Base-by-base conservation (phyloP, 2,113 vertebrate species). In the Ibidorhyncha struthersii region DNA sequence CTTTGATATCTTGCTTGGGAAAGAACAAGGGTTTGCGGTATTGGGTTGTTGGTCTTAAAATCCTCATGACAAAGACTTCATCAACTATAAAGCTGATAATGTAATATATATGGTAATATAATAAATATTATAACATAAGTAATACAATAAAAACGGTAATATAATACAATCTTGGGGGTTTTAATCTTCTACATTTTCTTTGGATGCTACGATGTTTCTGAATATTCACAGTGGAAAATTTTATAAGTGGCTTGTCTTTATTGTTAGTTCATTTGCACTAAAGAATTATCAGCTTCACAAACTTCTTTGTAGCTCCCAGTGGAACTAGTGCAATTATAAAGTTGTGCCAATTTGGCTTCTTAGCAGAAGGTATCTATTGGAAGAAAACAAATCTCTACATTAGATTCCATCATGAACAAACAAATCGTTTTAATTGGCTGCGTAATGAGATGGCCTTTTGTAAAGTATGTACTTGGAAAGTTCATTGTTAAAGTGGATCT, bases 271-370 rank as follows among this genome's bases (percentile, higher is more conserved):
- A 79, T 94, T 92, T 93, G 87, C 93, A 96, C 94, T 98, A 96
- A 98, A 97, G 97, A 97, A 97, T 95, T 98, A 97, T 91, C 97
- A 96, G 91, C 95, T 95, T 97, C 96, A 97, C 98, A 97, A 98
- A 98, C 94, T 97, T 98, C 97, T 97, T 97, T 98, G 95, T 96
- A 91, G 96, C 94, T 94, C 91, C 83, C 96, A 89, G 80, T 72
- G 91, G 96, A 97, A 96, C 78, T 41, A 93, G 90, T 87, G 96
- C 96, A 98, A 98, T 98, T 98, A 98, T 96, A 98, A 98, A 97
- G 96, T 98, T 98, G 94, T 94, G 95, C 96, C 97, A 97, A 97
- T 98, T 98, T 97, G 96, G 93, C 93, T 97, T 96, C 87, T 98
- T 93, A 84, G 94, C 93, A 96, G 91, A 98, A 98, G 97, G 87